Evolutionary conservation across 1,140 invertebrate genomes (phyloP).

Genomic region (Heliconius hermathena): DNA sequence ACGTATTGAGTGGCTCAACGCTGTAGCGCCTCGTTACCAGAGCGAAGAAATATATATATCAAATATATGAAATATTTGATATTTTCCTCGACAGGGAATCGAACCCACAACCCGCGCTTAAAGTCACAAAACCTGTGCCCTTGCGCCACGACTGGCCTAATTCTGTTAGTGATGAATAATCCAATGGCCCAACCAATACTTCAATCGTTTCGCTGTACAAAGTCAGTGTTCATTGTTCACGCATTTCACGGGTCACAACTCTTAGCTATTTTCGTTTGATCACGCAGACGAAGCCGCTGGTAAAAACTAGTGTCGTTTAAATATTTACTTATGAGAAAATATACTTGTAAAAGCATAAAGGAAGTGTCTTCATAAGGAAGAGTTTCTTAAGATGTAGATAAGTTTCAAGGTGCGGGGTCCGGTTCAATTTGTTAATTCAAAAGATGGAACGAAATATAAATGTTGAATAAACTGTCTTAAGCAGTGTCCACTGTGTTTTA

Average conservation of each 20-base stretch:
- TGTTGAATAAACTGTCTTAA: not conserved
- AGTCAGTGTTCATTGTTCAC: too few species aligned
- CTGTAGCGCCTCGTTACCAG: not conserved
- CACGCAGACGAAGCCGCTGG: not conserved
- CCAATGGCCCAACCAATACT: not conserved
- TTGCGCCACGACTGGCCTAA: not conserved
- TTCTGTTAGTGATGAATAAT: not conserved
- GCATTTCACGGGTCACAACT: not conserved
- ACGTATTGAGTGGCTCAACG: not conserved
- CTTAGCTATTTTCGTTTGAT: not conserved
- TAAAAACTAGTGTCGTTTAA: not conserved
- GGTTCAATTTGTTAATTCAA: conserved; percentile 10
- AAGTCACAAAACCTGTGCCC: too few species aligned
- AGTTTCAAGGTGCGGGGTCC: not conserved
- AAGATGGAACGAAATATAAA: not conserved
- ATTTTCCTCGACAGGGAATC: not conserved
- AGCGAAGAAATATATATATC: not conserved
- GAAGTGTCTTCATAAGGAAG: not conserved
- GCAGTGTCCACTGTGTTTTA: not conserved
- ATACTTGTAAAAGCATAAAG: not conserved
- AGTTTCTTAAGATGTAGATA: conserved; percentile 9
- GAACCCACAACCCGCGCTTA: not conserved
- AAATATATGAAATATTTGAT: not conserved
- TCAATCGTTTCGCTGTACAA: not conserved
- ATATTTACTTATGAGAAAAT: not conserved